Evolutionary conservation across 2,113 vertebrate species (phyloP).

Genomic region (Myotis lucifugus): DNA sequence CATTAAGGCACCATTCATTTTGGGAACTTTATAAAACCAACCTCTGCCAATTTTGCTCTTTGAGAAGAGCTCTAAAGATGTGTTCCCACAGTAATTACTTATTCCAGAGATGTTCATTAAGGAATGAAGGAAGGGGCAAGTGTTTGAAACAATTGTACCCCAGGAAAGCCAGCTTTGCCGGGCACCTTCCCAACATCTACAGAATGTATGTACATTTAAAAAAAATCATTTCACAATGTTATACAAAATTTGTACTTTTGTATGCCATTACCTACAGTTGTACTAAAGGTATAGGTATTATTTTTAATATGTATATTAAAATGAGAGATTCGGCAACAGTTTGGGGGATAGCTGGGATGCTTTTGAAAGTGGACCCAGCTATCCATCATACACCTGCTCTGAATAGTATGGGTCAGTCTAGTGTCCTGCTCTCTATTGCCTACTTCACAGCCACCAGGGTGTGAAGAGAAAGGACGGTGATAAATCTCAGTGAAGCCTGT

Average conservation of each 20-base stretch:
- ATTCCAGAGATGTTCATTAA: slow-evolving; percentile 88
- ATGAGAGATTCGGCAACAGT: slow-evolving; percentile 71
- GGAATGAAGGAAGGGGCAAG: slow-evolving; percentile 88
- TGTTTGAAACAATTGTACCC: slow-evolving; percentile 84
- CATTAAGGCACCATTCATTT: slow-evolving; percentile 90
- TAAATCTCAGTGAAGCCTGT: neutral
- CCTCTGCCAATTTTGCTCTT: slow-evolving; percentile 89
- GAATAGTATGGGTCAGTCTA: slow-evolving; percentile 71
- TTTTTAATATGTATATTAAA: slow-evolving; percentile 71
- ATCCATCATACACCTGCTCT: slow-evolving; percentile 75
- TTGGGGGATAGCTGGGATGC: slow-evolving; percentile 64
- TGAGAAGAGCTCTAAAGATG: slow-evolving; percentile 89
- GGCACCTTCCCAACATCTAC: slow-evolving; percentile 80
- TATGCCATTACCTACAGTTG: neutral
- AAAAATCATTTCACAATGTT: neutral
- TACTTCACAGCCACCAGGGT: neutral
- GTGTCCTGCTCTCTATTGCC: slow-evolving; percentile 65
- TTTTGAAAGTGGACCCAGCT: slow-evolving; percentile 74
- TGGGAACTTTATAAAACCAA: slow-evolving; percentile 89
- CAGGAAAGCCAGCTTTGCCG: slow-evolving; percentile 78
- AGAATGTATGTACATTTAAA: slow-evolving; percentile 24
- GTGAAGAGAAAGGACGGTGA: neutral
- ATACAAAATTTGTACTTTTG: neutral
- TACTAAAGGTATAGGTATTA: neutral
- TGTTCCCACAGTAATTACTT: slow-evolving; percentile 91